Base-by-base conservation (phyloP, 2,113 vertebrate genomes). In the Cebus imitator region DNA sequence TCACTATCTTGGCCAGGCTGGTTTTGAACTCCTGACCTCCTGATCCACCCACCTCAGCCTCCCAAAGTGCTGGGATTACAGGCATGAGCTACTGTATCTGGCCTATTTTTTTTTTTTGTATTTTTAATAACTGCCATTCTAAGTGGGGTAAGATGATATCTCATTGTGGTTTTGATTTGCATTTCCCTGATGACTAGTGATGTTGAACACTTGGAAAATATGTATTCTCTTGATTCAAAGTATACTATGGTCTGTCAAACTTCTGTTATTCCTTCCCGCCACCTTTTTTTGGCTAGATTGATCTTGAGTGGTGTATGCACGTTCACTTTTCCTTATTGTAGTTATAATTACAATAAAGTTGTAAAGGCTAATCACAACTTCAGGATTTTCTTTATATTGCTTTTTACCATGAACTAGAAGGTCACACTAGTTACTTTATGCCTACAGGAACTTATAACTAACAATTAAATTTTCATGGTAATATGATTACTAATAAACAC, bases 181-280 rank as follows among this genome's bases (percentile, higher is more conserved):
- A 35, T 13, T 68, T 68, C 14, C 66, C 30, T 68, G 7, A 35
- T 68, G 32, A 68, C 32, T 68, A 30, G 66, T 17, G 32, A 68
- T 8, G 66, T 0, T 17, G 32, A 68, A 35, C 32, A 35, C 32
- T 73, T 86, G 35, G 45, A 86, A 78, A 90, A 90, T 55, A 78
- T 78, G n/a, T 76, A 91, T 81, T 94, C 23, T 96, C 52, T 25
- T 80, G 21, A 86, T 80, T 90, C 52, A 90, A 84, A 83, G 52
- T 72, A 83, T 83, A 94, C 43, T 78, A 87, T 43, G 5, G 37
- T 55, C 45, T 82, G 8, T 78, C 68, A 82, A 91, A 87, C 35
- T 90, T 90, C 37, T 87, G 92, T 88, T 79, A 50, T 66, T 61
- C 68, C 64, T 37, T 64, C 61, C 27, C 61, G 25, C 5, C 2